These are phyloP conservation scores for Drosophila nasuta DNA, from an alignment of 1,140 invertebrate species.

Conservation along the genomic window DNA sequence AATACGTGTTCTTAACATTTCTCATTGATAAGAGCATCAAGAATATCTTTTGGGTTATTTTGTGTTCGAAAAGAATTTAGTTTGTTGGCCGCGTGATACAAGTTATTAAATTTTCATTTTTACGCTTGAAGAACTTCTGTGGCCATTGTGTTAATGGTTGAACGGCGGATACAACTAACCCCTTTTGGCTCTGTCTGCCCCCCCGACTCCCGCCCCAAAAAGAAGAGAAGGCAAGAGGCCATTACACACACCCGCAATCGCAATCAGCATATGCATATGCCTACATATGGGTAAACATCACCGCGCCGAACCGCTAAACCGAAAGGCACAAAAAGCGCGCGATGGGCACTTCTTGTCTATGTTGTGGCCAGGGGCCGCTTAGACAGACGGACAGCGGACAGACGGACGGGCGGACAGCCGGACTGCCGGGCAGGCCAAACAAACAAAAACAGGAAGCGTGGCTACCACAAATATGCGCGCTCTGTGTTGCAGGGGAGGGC, in stretches of 20 bases:
- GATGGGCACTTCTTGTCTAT: constrained; percentile 76
- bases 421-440: constrained; percentile 45
- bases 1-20: background rate
- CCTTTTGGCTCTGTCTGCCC: background rate
- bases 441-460: constrained; percentile 83
- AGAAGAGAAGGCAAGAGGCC: constrained; percentile 5
- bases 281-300: constrained; percentile 83
- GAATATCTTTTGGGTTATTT: background rate
- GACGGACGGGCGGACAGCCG: constrained; percentile 23
- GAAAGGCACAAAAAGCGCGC: constrained; percentile 62
- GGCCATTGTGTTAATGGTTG: constrained; percentile 52
- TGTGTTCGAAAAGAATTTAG: constrained; percentile 9
- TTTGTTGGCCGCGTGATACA: constrained; percentile 25
- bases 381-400: background rate
- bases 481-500: constrained; percentile 45
- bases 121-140: constrained; percentile 68
- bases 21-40: background rate
- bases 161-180: constrained; percentile 11
- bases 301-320: constrained; percentile 77
- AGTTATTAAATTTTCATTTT: constrained; percentile 55
- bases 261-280: constrained; percentile 82
- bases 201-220: constrained; percentile 2
- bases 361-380: constrained; percentile 23
- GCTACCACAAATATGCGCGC: constrained; percentile 80
- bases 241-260: constrained; percentile 55